A percentile compares a stretch with the other conserved stretches of the same genome.
These are phyloP conservation scores for Trinorchestia longiramus DNA, from an alignment of 1,140 invertebrate species.

Conservation along the genomic window DNA sequence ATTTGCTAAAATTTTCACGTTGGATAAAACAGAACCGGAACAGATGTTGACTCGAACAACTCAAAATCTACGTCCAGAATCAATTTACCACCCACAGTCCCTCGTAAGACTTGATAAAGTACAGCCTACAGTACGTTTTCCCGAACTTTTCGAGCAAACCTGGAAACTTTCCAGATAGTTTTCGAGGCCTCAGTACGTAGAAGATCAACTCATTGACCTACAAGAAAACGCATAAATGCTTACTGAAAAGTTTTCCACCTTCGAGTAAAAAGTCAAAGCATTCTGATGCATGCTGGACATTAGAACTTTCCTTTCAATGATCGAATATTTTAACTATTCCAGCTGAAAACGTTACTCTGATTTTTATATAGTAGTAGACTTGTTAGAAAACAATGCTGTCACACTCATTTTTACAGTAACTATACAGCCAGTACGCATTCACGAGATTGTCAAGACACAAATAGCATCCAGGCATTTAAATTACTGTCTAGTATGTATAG, in stretches of 20 bases:
- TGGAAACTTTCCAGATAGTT: background rate
- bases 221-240: background rate
- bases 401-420: background rate
- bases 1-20: background rate
- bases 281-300: background rate
- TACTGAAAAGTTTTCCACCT: background rate
- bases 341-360: background rate
- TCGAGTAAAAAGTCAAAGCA: background rate
- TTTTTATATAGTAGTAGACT: too few relatives aligned
- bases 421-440: too few relatives aligned
- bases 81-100: background rate
- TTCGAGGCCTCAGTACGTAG: background rate
- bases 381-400: background rate
- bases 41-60: background rate
- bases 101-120: background rate
- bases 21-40: background rate
- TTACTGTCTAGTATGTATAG: too few relatives aligned
- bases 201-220: background rate
- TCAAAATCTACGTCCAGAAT: background rate
- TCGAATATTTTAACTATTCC: too few relatives aligned
- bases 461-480: too few relatives aligned
- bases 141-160: background rate
- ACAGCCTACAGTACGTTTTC: background rate
- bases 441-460: too few relatives aligned
- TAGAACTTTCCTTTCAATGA: too few relatives aligned